Evolutionary conservation across 2,113 vertebrate species (phyloP), one percentile per base, ranked within the genome.

Genomic region (Bos javanicus): DNA sequence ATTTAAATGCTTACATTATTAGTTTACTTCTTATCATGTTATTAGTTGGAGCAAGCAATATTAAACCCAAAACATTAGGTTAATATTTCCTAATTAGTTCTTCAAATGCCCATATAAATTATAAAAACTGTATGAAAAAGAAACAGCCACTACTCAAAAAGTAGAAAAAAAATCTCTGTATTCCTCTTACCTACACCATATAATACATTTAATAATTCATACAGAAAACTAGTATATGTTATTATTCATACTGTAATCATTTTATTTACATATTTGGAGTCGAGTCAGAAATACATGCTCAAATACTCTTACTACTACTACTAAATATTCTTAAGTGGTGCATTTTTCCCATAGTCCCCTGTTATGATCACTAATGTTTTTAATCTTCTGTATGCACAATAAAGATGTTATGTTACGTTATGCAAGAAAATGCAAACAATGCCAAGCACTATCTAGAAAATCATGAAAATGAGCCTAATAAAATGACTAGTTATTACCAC

Each of bases 31-130:
- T 84, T 96, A 56, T 52, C 12, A 30, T 94, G 9, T 96, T 80
- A 96, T 85, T 92, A 92, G 15, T 5, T 15, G 87, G 50, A 98
- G 96, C 56, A 98, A 98, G 15, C 43, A 97, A 93, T 0, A 4
- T 84, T 87, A 52, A 98, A 97, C 64, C 17, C 84, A 93, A 98
- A 97, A 76, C 64, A 95, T 26, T 90, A 90, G 78, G 25, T 80
- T 88, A 95, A 91, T n/a, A 90, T 96, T 96, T 98, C 80, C 43
- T 94, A 98, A 94, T 97, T 60, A 91, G 59, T 89, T 96, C 23
- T 91, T 62, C 91, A 64, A 96, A 60, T 90, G 9, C 89, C 39
- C 43, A 88, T 48, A 50, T 30, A 91, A 89, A 97, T 97, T 64
- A 28, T 74, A 85, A 96, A 97, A 95, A 14, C 36, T 59, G 78